Percentiles rank a stretch among this genome's conserved stretches.
These are phyloP conservation scores for Acropora tenuis DNA, from an alignment of 64 coral and sea anemone genomes.

Conservation along the genomic window DNA sequence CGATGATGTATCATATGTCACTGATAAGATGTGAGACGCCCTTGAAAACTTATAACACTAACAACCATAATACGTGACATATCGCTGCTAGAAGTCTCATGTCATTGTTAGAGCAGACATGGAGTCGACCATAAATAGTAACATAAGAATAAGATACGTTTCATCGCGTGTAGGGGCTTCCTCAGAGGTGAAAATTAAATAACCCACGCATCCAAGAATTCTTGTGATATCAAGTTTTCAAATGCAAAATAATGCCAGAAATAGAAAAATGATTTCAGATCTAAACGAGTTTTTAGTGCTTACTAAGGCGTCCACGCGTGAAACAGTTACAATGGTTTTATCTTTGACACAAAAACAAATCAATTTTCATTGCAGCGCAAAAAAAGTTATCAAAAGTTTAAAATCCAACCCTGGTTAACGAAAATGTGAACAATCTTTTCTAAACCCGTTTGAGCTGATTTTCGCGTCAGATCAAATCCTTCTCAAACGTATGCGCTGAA, in stretches of 20 bases:
- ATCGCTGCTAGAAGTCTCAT: neutral
- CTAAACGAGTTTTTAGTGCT: neutral
- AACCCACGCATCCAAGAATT: neutral
- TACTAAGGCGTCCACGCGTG: neutral
- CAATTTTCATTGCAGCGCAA: too few relatives aligned
- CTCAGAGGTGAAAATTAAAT: constrained; percentile 17
- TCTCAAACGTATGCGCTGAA: constrained; percentile 13
- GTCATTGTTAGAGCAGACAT: neutral
- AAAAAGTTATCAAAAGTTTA: neutral
- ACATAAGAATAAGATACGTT: neutral
- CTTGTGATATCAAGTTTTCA: neutral
- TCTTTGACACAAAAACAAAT: neutral
- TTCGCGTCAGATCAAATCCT: neutral
- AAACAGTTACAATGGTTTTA: neutral
- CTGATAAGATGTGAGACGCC: too few relatives aligned
- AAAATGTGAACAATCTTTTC: neutral
- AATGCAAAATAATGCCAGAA: neutral
- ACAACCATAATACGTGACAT: neutral
- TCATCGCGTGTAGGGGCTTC: constrained; percentile 20
- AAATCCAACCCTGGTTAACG: neutral
- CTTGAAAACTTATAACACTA: too few relatives aligned
- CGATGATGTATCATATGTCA: too few relatives aligned
- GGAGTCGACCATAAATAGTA: constrained; percentile 23
- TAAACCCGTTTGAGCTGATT: neutral
- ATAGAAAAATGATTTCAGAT: neutral